Conservation (phyloP, 2,888 invertebrate species). For the Dasypolia templi region DNA sequence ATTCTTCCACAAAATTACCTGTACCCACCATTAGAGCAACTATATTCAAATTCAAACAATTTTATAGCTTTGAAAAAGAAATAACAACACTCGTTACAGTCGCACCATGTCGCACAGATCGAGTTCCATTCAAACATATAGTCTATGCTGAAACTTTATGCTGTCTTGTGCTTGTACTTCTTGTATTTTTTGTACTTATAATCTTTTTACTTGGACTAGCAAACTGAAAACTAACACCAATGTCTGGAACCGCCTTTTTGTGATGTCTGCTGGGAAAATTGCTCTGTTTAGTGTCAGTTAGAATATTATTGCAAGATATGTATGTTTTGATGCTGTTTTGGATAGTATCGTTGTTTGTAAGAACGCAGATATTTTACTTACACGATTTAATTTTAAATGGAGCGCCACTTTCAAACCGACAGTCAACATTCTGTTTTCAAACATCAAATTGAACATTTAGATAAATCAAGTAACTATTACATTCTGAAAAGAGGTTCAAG, state of each 20-base stretch:
- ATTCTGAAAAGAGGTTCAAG: background rate
- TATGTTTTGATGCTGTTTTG: conserved; percentile 12
- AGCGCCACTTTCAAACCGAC: no score
- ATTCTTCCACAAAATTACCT: conserved; percentile 22
- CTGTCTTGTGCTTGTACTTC: conserved; percentile 44
- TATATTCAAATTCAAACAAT: conserved; percentile 37
- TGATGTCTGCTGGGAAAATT: conserved; percentile 55
- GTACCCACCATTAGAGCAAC: background rate
- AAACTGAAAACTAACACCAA: conserved; percentile 54
- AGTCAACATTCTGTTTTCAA: background rate
- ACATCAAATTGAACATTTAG: background rate
- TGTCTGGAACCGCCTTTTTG: conserved; percentile 55
- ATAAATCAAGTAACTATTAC: background rate
- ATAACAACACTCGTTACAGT: conserved; percentile 51
- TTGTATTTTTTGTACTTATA: conserved; percentile 40
- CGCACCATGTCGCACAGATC: conserved; percentile 45
- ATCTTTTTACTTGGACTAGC: conserved; percentile 37
- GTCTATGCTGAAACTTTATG: conserved; percentile 51
- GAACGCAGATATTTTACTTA: background rate
- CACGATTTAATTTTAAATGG: background rate
- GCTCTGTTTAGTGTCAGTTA: conserved; percentile 28
- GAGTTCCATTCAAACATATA: conserved; percentile 60
- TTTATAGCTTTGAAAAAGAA: conserved; percentile 40
- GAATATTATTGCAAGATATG: conserved; percentile 32
- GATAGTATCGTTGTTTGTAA: background rate